Conservation (phyloP, 2,888 invertebrate genomes). For the Coleophora deauratella region DNA sequence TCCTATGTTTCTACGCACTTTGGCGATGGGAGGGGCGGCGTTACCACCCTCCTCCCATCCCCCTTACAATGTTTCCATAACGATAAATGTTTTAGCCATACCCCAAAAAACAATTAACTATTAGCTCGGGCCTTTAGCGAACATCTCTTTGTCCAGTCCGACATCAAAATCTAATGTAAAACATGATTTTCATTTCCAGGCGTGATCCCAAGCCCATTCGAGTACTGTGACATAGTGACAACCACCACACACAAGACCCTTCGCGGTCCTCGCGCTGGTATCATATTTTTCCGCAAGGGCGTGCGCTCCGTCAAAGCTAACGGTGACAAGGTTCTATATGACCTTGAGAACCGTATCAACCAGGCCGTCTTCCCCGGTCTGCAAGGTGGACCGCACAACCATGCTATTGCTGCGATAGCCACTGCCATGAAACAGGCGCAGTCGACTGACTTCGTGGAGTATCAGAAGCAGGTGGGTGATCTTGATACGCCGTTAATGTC, state of each 20-base stretch:
- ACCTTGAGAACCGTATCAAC: conserved; percentile 91
- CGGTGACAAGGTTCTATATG: conserved; percentile 89
- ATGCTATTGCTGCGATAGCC: conserved; percentile 96
- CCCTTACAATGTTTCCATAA: no score
- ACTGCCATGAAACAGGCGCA: conserved; percentile 94
- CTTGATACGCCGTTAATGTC: no score
- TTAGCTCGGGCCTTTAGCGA: no score
- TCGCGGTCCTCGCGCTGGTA: conserved; percentile 88
- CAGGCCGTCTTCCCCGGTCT: conserved; percentile 93
- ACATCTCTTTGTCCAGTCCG: no score
- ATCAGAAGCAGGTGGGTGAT: conserved; percentile 83
- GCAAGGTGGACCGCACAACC: conserved; percentile 98
- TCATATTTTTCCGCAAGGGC: conserved; percentile 95
- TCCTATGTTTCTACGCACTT: no score
- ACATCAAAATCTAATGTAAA: no score
- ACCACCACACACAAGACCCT: conserved; percentile 98
- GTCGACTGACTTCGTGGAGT: conserved; percentile 85
- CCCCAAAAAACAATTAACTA: no score
- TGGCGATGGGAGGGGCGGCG: no score
- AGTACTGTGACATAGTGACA: conserved; percentile 92
- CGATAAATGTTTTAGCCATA: no score
- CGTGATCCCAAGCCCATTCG: conserved; percentile 91
- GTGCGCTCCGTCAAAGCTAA: conserved; percentile 84
- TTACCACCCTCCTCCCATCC: no score
- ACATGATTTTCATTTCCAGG: no score